Evolutionary conservation across 2,113 vertebrate genomes (phyloP).

Genomic region (Pelvicachromis taeniatus): DNA sequence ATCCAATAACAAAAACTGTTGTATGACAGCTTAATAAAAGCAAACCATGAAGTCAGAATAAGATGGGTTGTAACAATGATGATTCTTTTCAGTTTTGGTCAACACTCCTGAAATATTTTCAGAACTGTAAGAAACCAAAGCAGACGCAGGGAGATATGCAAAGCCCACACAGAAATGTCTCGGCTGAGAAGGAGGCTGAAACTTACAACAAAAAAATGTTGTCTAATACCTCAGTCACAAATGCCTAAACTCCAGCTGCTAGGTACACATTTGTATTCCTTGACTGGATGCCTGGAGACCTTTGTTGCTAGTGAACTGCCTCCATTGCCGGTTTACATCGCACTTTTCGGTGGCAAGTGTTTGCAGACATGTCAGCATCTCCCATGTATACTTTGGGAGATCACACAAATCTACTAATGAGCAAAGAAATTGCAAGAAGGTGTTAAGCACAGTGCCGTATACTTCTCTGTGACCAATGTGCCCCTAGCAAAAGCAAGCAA

Average conservation of each 20-base stretch:
- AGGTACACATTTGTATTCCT: not conserved
- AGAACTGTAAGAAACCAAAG: not conserved
- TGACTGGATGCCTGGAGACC: not conserved
- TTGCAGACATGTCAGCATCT: not conserved
- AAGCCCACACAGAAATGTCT: not conserved
- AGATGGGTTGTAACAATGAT: not conserved
- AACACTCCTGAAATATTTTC: not conserved
- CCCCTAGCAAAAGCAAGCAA: not conserved
- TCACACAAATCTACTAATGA: too few relatives aligned
- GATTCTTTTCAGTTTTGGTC: not conserved
- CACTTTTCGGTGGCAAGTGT: not conserved
- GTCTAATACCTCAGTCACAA: not conserved
- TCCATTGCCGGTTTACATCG: accelerated
- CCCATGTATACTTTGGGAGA: not conserved
- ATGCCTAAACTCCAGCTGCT: not conserved
- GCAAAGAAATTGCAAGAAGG: not conserved
- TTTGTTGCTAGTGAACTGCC: accelerated
- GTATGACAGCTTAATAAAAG: not conserved
- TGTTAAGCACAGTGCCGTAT: not conserved
- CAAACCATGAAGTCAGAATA: not conserved
- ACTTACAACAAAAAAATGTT: not conserved
- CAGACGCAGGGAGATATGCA: not conserved
- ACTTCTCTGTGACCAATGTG: too few relatives aligned
- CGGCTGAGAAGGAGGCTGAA: not conserved
- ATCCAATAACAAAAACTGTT: not conserved